These are phyloP conservation scores for Lomographa bimaculata DNA, from an alignment of 2,888 invertebrate genomes.

Conservation along the genomic window DNA sequence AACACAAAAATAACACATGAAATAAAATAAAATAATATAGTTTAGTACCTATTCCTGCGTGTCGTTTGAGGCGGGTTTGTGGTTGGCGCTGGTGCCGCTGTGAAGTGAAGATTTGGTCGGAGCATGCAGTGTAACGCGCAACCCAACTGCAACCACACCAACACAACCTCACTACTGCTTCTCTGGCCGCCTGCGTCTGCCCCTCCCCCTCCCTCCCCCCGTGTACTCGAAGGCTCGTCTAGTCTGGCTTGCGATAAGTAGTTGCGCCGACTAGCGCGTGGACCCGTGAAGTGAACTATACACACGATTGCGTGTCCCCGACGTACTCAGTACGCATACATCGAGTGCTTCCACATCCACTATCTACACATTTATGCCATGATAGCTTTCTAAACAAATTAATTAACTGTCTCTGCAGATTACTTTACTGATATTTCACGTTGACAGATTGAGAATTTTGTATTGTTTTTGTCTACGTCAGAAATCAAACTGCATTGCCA, in stretches of 20 bases:
- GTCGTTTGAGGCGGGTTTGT: slow-evolving; percentile 81
- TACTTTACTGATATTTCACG: slow-evolving; percentile 32
- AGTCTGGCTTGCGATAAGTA: slow-evolving; percentile 50
- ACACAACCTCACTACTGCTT: slow-evolving; percentile 77
- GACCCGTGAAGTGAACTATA: slow-evolving; percentile 6
- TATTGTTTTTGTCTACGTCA: slow-evolving; percentile 16
- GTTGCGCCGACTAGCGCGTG: slow-evolving; percentile 26
- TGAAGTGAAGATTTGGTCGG: slow-evolving; percentile 85
- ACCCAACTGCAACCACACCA: slow-evolving; percentile 93
- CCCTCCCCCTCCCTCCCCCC: slow-evolving; percentile 21
- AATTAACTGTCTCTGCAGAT: slow-evolving; percentile 58
- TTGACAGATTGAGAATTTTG: slow-evolving; percentile 33
- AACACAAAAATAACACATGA: slow-evolving; percentile 79
- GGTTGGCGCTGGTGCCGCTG: slow-evolving; percentile 83
- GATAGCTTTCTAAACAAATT: slow-evolving; percentile 67
- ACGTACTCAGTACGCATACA: slow-evolving; percentile 13
- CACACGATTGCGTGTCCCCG: slow-evolving; percentile 24
- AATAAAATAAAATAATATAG: slow-evolving; percentile 66
- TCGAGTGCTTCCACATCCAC: slow-evolving; percentile 72
- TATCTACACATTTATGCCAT: slow-evolving; percentile 69
- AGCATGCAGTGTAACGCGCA: slow-evolving; percentile 96
- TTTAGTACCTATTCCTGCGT: slow-evolving; percentile 83
- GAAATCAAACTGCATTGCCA: slow-evolving; percentile 50
- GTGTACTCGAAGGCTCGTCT: slow-evolving; percentile 21
- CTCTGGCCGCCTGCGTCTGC: slow-evolving; percentile 20